Percentiles rank a stretch among this genome's conserved stretches.
Evolutionary conservation across 2,888 invertebrate species (phyloP).

Genomic region (Anarsia innoxiella): DNA sequence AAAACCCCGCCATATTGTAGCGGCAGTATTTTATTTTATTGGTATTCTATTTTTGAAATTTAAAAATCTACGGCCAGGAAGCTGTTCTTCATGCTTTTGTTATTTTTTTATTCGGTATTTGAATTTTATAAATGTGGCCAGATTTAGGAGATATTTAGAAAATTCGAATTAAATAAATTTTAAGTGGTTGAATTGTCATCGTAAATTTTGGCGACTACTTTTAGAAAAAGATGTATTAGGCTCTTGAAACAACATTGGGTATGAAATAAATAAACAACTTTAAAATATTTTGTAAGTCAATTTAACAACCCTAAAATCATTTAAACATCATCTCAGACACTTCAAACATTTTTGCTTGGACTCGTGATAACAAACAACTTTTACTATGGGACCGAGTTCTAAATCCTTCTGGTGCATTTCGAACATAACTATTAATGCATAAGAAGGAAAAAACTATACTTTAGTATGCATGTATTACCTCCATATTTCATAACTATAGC

Average conservation of each 20-base stretch:
- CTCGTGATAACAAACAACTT: too few species aligned
- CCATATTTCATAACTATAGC: too few species aligned
- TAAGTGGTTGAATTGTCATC: not conserved
- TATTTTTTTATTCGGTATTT: conserved; percentile 28
- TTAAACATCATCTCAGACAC: not conserved
- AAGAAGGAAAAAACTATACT: too few species aligned
- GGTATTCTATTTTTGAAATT: conserved; percentile 46
- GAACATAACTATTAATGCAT: too few species aligned
- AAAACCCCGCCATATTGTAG: conserved; percentile 17
- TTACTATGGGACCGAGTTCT: too few species aligned
- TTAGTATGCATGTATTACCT: too few species aligned
- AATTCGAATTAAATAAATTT: not conserved
- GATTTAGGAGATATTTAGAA: conserved; percentile 1
- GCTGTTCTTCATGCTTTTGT: conserved; percentile 44
- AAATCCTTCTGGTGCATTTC: not conserved
- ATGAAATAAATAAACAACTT: too few species aligned
- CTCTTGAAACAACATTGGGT: too few species aligned
- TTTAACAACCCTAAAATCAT: not conserved
- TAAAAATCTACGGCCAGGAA: conserved; percentile 43
- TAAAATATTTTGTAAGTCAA: not conserved
- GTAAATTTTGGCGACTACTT: too few species aligned
- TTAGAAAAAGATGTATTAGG: too few species aligned
- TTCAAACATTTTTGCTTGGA: too few species aligned
- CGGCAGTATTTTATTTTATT: conserved; percentile 48
- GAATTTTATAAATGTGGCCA: conserved; percentile 9